Percentiles rank a stretch among this genome's conserved stretches.
These are phyloP conservation scores for Temnothorax unifasciatus DNA, from an alignment of 2,888 invertebrate genomes.

Conservation along the genomic window DNA sequence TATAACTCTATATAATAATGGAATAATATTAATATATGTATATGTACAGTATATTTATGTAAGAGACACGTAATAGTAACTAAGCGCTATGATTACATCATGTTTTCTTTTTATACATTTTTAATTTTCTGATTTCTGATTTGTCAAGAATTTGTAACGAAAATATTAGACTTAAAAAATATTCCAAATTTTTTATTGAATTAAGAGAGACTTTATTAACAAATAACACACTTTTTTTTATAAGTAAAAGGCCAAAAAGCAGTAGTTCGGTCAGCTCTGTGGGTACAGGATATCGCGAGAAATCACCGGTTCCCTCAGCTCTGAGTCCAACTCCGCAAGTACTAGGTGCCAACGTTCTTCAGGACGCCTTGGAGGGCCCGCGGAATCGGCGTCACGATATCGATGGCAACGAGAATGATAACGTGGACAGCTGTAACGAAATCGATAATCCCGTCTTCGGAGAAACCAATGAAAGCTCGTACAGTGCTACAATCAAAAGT, in stretches of 20 bases:
- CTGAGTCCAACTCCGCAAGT: conserved; percentile 86
- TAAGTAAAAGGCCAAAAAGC: conserved; percentile 82
- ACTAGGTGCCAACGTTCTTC: conserved; percentile 87
- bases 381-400: conserved; percentile 84
- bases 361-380: conserved; percentile 85
- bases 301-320: conserved; percentile 83
- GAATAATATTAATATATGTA: neutral
- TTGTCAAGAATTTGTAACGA: neutral
- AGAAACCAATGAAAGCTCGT: conserved; percentile 82
- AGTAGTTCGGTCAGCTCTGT: conserved; percentile 83
- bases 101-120: neutral
- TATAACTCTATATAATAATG: neutral
- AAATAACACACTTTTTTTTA: conserved; percentile 2
- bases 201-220: neutral
- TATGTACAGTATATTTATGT: neutral
- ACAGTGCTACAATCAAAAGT: conserved; percentile 89
- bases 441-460: conserved; percentile 86
- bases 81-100: neutral
- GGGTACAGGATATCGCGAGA: conserved; percentile 83
- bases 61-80: neutral
- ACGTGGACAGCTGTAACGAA: conserved; percentile 86
- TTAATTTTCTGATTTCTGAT: neutral
- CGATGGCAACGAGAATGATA: conserved; percentile 81
- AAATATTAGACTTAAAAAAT: neutral
- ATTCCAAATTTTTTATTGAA: neutral